Evolutionary conservation across 2,888 invertebrate species (phyloP).

Genomic region (Dryomyza anilis): DNA sequence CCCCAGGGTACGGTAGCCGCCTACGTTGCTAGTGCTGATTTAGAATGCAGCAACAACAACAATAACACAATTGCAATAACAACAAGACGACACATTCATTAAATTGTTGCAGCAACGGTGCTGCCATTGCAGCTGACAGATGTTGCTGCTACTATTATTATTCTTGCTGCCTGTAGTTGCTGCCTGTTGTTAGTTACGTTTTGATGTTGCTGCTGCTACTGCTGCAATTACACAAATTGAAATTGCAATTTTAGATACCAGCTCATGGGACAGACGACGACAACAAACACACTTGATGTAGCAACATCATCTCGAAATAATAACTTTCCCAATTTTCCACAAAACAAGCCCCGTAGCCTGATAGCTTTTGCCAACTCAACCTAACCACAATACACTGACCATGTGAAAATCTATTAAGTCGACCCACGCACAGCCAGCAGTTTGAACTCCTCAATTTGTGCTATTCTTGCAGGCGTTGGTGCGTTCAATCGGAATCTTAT

Average conservation of each 20-base stretch:
- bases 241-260: slow-evolving; percentile 35
- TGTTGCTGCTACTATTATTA: slow-evolving; percentile 14
- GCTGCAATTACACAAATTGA: slow-evolving; percentile 41
- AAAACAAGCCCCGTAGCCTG: too few species aligned
- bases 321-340: background rate
- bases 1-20: background rate
- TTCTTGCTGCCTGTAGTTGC: background rate
- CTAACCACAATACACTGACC: too few species aligned
- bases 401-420: too few species aligned
- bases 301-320: slow-evolving; percentile 15
- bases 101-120: slow-evolving; percentile 13
- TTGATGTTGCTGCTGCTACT: slow-evolving; percentile 12
- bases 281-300: background rate
- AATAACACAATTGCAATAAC: background rate
- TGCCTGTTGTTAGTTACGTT: slow-evolving; percentile 13
- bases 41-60: slow-evolving; percentile 1
- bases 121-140: slow-evolving; percentile 17
- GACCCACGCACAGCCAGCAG: too few species aligned
- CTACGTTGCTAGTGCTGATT: background rate
- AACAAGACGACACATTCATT: slow-evolving; percentile 12
- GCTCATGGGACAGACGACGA: background rate
- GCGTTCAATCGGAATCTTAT: slow-evolving; percentile 49
- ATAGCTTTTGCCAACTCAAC: too few species aligned
- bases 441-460: too few species aligned
- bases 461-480: slow-evolving; percentile 44